phyloP scores from a whole-genome alignment of 2,797 vertebrate species.

The Orientallactaga sibirica region DNA sequence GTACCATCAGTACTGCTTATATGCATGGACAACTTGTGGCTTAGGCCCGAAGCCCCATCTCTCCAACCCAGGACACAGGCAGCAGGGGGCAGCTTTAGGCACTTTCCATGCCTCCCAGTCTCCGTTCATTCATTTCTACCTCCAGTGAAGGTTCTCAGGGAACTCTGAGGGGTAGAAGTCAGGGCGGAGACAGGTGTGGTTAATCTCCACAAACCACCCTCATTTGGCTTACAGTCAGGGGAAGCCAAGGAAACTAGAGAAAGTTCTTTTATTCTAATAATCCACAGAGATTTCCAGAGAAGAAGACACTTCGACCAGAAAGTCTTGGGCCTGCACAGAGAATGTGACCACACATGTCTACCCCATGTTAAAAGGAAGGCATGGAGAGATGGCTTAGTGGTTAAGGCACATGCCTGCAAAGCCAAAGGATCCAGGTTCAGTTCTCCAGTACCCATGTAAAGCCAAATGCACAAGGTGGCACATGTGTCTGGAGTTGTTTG shows the following conservation, averaged over 20 bases:
- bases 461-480: no score
- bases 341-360: neutral
- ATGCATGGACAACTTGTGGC: accelerated
- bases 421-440: no score
- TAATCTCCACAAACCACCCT: neutral
- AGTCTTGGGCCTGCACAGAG: neutral
- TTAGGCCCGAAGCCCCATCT: no score
- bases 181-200: neutral
- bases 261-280: neutral
- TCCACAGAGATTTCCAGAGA: neutral
- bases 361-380: neutral
- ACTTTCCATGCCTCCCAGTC: neutral
- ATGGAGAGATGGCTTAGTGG: neutral
- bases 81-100: neutral
- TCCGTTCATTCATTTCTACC: neutral
- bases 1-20: neutral
- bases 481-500: no score
- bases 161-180: neutral
- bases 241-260: neutral
- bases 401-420: no score
- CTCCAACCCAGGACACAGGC: neutral
- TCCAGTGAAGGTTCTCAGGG: neutral
- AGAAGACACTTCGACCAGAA: neutral
- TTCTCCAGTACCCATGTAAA: no score
- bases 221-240: neutral